Evolutionary conservation across 2,888 invertebrate genomes (phyloP).

Genomic region (Drosophila koepferae): DNA sequence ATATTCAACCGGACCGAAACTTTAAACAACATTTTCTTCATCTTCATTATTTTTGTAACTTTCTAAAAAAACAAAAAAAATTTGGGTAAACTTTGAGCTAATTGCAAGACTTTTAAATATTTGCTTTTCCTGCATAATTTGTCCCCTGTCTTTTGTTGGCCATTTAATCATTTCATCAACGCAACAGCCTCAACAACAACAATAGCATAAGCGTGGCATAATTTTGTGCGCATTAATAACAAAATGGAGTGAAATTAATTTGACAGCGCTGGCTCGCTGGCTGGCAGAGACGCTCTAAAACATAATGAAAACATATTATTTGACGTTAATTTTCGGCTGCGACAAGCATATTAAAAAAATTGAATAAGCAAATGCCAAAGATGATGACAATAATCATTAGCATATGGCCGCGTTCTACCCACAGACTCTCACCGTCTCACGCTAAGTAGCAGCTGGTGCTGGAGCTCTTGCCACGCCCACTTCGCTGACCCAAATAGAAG

Average conservation of each 20-base stretch:
- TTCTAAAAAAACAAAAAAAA: background rate
- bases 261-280: conserved; percentile 35
- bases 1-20: background rate
- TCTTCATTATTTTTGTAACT: conserved; percentile 7
- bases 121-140: conserved; percentile 53
- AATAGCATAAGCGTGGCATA: conserved; percentile 48
- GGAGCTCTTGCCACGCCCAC: conserved; percentile 33
- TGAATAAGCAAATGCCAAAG: conserved; percentile 62
- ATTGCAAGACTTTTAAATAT: conserved; percentile 54
- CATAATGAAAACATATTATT: conserved; percentile 73
- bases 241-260: conserved; percentile 73
- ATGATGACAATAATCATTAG: conserved; percentile 75
- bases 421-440: background rate
- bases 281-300: conserved; percentile 28
- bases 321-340: conserved; percentile 54
- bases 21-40: background rate
- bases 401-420: conserved; percentile 49
- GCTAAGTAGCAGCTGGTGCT: conserved; percentile 12
- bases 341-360: conserved; percentile 62
- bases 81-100: conserved; percentile 32
- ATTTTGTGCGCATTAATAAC: conserved; percentile 64
- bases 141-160: conserved; percentile 27
- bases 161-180: conserved; percentile 48
- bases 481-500: conserved; percentile 57
- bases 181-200: conserved; percentile 13